phyloP scores from a whole-genome alignment of 2,888 invertebrate species.

The Julus scandinavius region DNA sequence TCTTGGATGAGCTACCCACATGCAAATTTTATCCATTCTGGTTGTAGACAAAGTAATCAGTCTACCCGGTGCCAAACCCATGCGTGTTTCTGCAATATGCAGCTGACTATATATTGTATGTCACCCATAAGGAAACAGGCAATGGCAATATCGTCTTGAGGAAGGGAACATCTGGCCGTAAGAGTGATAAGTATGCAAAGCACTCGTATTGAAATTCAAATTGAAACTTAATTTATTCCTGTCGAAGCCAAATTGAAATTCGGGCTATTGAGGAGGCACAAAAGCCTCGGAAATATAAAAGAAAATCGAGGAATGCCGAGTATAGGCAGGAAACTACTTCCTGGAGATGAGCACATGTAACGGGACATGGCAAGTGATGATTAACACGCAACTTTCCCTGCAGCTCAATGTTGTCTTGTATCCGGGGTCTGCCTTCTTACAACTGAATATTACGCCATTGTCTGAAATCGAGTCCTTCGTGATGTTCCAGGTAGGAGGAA shows the following conservation, averaged over 20 bases:
- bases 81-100: neutral
- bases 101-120: neutral
- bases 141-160: neutral
- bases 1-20: too few relatives aligned
- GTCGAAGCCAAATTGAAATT: slow-evolving; percentile 21
- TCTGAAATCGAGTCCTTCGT: slow-evolving; percentile 4
- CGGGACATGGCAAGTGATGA: neutral
- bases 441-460: neutral
- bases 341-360: neutral
- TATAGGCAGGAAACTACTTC: neutral
- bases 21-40: too few relatives aligned
- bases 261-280: slow-evolving; percentile 12
- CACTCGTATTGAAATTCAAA: slow-evolving; percentile 13
- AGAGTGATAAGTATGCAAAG: slow-evolving; percentile 2
- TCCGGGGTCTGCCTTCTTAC: neutral
- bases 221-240: slow-evolving; percentile 21
- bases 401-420: neutral
- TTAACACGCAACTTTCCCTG: neutral
- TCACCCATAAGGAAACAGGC: slow-evolving; percentile 12
- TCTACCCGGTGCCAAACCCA: neutral
- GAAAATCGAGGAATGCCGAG: neutral
- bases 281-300: neutral
- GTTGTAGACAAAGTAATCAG: neutral
- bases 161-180: neutral
- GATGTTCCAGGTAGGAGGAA: neutral